Conservation (phyloP, 2,888 invertebrate genomes). For the Ashinkailepas kermadecensis region DNA sequence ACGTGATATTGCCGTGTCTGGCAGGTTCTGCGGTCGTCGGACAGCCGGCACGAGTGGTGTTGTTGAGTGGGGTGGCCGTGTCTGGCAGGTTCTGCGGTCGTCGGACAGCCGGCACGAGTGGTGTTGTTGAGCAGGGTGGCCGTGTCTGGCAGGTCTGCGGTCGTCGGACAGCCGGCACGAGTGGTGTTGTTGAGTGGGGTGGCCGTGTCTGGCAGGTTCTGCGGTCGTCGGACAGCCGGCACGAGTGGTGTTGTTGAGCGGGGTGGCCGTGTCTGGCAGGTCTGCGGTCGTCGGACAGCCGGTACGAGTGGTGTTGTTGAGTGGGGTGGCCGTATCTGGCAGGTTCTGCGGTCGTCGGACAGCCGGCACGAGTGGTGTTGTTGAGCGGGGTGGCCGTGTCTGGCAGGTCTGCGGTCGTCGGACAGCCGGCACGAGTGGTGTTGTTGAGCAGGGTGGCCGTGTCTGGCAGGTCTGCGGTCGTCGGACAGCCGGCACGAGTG, state of each 20-base stretch:
- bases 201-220: conserved; percentile 27
- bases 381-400: conserved; percentile 25
- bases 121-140: conserved; percentile 10
- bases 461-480: conserved; percentile 26
- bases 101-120: neutral
- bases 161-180: conserved; percentile 24
- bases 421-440: conserved; percentile 19
- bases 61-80: no score
- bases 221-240: no score
- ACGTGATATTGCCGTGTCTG: no score
- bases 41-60: no score
- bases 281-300: no score
- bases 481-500: no score
- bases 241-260: no score
- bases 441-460: conserved; percentile 22
- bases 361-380: conserved; percentile 19
- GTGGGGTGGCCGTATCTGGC: conserved; percentile 26
- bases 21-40: no score
- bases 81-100: conserved; percentile 19
- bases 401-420: conserved; percentile 27
- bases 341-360: conserved; percentile 27
- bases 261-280: no score
- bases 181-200: neutral
- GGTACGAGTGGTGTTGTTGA: no score
- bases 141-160: conserved; percentile 28